Evolutionary conservation across 2,888 invertebrate genomes (phyloP).

Genomic region (Ceratothoa steindachneri): DNA sequence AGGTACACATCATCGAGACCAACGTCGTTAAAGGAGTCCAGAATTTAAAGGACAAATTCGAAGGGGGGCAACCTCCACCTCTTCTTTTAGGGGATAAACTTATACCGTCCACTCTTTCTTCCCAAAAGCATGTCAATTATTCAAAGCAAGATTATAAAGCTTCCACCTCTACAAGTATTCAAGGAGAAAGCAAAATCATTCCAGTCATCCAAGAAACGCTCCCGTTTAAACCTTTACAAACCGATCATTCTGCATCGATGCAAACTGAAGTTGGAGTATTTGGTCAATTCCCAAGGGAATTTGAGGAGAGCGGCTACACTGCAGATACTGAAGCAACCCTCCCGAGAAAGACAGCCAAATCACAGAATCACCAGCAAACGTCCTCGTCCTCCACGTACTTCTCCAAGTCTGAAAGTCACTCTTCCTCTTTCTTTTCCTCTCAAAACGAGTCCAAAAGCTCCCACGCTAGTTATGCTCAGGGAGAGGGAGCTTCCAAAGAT

Average conservation of each 20-base stretch:
- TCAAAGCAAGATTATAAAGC: neutral
- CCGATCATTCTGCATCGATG: conserved; percentile 28
- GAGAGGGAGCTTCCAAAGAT: neutral
- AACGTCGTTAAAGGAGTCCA: neutral
- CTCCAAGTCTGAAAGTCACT: conserved; percentile 33
- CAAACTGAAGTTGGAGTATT: neutral
- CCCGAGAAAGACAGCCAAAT: conserved; percentile 26
- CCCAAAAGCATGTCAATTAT: neutral
- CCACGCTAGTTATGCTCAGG: neutral
- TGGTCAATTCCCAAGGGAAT: conserved; percentile 10
- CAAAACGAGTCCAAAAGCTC: neutral
- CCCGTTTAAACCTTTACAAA: conserved; percentile 17
- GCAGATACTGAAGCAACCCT: conserved; percentile 44
- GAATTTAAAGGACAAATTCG: neutral
- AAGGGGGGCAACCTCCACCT: neutral
- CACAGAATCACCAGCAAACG: conserved; percentile 13
- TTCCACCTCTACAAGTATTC: neutral
- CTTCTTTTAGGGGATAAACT: neutral
- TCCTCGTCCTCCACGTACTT: conserved; percentile 27
- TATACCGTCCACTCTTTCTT: neutral
- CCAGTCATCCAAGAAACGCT: neutral
- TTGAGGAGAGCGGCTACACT: conserved; percentile 42
- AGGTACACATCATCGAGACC: neutral
- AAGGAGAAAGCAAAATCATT: neutral
- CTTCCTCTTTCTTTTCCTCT: neutral